Conservation (phyloP, 2,888 invertebrate genomes). For the Ditula angustiorana region DNA sequence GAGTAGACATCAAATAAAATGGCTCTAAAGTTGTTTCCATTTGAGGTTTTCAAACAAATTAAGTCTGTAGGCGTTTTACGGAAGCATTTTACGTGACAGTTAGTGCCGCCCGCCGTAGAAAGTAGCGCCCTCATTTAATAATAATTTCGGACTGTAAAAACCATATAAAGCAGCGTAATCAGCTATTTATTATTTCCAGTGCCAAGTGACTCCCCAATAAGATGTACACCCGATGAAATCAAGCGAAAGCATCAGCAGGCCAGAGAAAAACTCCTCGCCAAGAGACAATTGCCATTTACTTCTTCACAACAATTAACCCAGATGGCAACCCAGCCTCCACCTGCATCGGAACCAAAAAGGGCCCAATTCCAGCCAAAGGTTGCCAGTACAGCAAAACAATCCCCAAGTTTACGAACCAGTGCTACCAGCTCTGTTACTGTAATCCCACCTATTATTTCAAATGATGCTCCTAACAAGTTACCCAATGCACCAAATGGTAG, state of each 20-base stretch:
- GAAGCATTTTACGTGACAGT: too few species aligned
- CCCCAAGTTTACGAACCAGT: background rate
- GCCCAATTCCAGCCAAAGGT: conserved; percentile 63
- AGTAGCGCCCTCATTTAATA: too few species aligned
- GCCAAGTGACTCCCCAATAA: conserved; percentile 67
- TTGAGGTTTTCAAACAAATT: too few species aligned
- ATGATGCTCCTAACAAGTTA: conserved; percentile 26
- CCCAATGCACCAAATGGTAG: conserved; percentile 34
- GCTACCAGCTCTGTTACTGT: conserved; percentile 5
- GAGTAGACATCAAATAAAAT: too few species aligned
- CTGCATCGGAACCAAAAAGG: conserved; percentile 47
- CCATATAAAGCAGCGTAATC: too few species aligned
- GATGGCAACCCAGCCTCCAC: conserved; percentile 11
- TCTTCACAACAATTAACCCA: conserved; percentile 54
- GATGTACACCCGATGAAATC: conserved; percentile 86
- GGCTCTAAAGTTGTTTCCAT: too few species aligned
- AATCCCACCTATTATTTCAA: background rate
- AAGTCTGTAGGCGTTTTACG: too few species aligned
- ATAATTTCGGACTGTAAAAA: too few species aligned
- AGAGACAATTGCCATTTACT: conserved; percentile 75
- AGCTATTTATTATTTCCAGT: conserved; percentile 42
- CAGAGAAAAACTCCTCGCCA: conserved; percentile 84
- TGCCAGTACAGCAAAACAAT: conserved; percentile 46
- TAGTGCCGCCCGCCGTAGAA: too few species aligned
- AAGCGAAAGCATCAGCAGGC: conserved; percentile 86